Base-by-base conservation (phyloP, 2,888 invertebrate species). In the Venusia cambrica region DNA sequence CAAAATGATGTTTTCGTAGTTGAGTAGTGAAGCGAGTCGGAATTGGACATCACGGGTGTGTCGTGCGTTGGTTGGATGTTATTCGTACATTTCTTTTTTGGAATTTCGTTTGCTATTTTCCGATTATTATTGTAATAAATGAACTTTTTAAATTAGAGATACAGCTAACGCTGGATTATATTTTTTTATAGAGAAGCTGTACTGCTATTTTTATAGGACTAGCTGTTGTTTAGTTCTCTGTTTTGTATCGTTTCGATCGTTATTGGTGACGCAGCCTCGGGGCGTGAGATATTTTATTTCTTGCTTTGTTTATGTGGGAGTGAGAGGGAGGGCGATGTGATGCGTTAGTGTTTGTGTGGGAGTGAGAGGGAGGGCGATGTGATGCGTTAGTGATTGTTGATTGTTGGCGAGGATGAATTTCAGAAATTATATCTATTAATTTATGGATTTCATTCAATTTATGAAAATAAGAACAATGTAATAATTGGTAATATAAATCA, bases 401-500 rank as follows among this genome's bases (percentile, higher is more conserved):
- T 74, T 81, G 85, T 80, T 85, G 74, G 73, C 65, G 80, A 73
- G 81, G 76, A 85, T 77, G 83, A 69, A 74, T 76, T 77, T 67
- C 62, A 74, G 62, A 78, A 73, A 77, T 77, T 79, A 78, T 83
- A 78, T 79, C 73, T 79, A 80, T 84, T n/a, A 80, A 83, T 85
- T 84, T 83, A 83, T 81, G 71, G 61, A 79, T 73, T 83, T 84
- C 81, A 81, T 84, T 85, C 79, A 68, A 81, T 79, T 76, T 85
- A 81, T 79, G 76, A 68, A 69, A 69, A 68, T 85, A 84, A 79
- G 78, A 83, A 88, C 84, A 83, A 84, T 87, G 85, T 87, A 87
- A 83, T 84, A 76, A 84, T 87, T 83, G 87, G 85, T 85, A 84
- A 87, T 84, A 87, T 88, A 87, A 88, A 84, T 87, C 78, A 87